A percentile compares a stretch with the other conserved stretches of the same genome.
These are phyloP conservation scores for Rhea pennata DNA, from an alignment of 2,113 vertebrate species.

Conservation along the genomic window DNA sequence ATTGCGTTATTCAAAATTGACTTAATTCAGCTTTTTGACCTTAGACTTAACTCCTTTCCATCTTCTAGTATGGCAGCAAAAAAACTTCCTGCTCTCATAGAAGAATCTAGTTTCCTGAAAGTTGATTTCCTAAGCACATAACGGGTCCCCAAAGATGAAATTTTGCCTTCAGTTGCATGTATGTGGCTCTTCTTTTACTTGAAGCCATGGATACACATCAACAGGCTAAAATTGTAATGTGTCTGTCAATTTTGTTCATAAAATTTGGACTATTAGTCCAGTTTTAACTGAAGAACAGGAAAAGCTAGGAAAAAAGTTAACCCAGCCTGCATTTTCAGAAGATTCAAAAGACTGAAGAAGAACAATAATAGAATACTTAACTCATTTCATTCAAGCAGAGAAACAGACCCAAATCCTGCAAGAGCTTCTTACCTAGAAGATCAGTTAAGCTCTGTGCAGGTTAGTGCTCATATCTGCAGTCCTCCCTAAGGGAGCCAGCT, in stretches of 20 bases:
- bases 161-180: background rate
- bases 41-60: background rate
- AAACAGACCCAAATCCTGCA: background rate
- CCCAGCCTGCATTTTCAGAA: background rate
- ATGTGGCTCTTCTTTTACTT: background rate
- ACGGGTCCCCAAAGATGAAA: background rate
- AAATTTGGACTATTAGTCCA: background rate
- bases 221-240: background rate
- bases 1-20: background rate
- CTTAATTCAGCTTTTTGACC: background rate
- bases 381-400: background rate
- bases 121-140: background rate
- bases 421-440: background rate
- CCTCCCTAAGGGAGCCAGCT: background rate
- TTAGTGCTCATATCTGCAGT: background rate
- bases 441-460: background rate
- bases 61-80: background rate
- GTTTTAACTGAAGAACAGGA: constrained; percentile 30
- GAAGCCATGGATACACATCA: background rate
- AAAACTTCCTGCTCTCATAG: background rate
- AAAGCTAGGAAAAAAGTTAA: background rate
- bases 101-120: background rate
- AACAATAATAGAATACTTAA: background rate
- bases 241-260: background rate
- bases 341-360: background rate